phyloP scores from a whole-genome alignment of 2,113 vertebrate genomes.

The Spea bombifrons region DNA sequence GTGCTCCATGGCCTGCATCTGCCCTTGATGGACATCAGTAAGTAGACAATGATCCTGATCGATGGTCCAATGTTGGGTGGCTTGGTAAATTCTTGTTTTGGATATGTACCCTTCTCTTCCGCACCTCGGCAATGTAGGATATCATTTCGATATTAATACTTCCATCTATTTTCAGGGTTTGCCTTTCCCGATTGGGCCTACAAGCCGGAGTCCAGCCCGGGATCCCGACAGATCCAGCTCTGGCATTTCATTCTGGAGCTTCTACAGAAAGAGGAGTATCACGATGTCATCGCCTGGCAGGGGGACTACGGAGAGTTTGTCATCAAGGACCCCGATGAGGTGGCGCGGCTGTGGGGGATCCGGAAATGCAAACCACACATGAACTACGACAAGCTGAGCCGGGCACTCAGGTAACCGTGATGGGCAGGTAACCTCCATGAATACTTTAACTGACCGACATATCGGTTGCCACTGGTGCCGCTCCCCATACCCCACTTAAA shows the following conservation, averaged over 20 bases:
- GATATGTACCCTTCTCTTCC: too few relatives aligned
- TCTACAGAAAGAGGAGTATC: conserved; percentile 87
- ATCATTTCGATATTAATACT: too few relatives aligned
- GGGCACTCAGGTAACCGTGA: conserved; percentile 75
- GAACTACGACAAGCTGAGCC: conserved; percentile 92
- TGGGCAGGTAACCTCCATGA: neutral
- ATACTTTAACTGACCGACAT: too few relatives aligned
- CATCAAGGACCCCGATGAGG: conserved; percentile 88
- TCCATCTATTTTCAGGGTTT: conserved; percentile 67
- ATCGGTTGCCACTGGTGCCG: too few relatives aligned
- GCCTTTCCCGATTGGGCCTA: conserved; percentile 93
- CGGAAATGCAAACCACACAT: conserved; percentile 91
- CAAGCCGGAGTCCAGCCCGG: conserved; percentile 85
- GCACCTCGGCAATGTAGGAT: too few relatives aligned
- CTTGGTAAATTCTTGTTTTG: too few relatives aligned
- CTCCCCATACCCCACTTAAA: too few relatives aligned
- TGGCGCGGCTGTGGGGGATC: conserved; percentile 83
- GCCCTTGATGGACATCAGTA: too few relatives aligned
- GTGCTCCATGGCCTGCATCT: too few relatives aligned
- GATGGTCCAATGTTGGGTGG: too few relatives aligned
- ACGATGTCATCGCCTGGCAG: conserved; percentile 87
- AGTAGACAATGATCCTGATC: too few relatives aligned
- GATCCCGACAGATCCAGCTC: conserved; percentile 80
- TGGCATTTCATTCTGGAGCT: conserved; percentile 91
- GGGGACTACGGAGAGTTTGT: conserved; percentile 90